A percentile compares a stretch with the other conserved stretches of the same genome.
Conservation (phyloP, 2,797 vertebrate genomes). For the Gallinago nigripennis region DNA sequence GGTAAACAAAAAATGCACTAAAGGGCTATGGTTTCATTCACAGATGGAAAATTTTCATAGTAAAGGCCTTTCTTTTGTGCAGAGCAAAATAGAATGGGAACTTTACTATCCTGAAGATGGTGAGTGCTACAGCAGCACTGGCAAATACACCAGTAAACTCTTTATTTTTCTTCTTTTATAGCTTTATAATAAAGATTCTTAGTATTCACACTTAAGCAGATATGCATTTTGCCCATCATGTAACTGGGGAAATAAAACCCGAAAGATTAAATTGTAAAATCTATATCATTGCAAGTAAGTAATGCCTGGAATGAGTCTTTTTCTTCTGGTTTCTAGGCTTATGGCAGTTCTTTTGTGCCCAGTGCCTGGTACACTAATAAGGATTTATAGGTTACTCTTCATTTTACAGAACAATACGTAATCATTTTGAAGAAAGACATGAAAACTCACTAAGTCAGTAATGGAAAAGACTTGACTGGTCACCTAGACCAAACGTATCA, state of each 20-base stretch:
- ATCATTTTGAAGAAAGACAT: neutral
- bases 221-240: neutral
- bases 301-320: neutral
- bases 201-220: neutral
- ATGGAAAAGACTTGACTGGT: neutral
- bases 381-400: neutral
- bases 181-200: neutral
- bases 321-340: neutral
- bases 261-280: neutral
- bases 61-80: neutral
- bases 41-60: neutral
- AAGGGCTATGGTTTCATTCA: fast-evolving
- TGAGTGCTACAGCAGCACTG: neutral
- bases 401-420: neutral
- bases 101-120: neutral
- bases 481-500: neutral
- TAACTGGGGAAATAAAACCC: neutral
- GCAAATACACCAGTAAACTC: neutral
- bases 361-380: fast-evolving
- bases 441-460: neutral
- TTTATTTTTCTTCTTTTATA: neutral
- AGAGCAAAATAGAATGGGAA: neutral
- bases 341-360: neutral
- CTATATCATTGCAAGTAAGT: neutral
- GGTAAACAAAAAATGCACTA: neutral